A percentile compares a stretch with the other conserved stretches of the same genome.
These are phyloP conservation scores for Ailuropoda melanoleuca DNA, from an alignment of 2,113 vertebrate species.

Conservation along the genomic window DNA sequence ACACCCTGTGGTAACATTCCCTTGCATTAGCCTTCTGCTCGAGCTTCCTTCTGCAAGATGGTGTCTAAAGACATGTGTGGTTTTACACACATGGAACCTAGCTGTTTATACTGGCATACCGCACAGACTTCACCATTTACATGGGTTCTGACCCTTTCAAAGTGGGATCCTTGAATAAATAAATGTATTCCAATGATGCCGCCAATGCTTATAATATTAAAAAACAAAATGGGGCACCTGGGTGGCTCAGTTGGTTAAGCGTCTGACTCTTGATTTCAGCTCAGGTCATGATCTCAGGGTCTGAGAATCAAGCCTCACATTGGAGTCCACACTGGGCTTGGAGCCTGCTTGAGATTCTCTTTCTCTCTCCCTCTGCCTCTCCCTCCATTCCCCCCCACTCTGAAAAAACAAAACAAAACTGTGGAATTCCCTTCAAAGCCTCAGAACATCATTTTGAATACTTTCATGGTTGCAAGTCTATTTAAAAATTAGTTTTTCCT, in stretches of 20 bases:
- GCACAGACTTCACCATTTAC: neutral
- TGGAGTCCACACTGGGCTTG: neutral
- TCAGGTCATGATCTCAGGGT: neutral
- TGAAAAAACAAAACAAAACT: neutral
- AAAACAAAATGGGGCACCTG: neutral
- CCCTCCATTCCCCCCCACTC: neutral
- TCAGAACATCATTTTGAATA: constrained; percentile 23
- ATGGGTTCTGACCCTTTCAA: constrained; percentile 24
- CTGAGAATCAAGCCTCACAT: neutral
- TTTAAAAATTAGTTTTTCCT: constrained; percentile 35
- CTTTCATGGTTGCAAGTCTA: neutral
- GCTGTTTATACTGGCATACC: neutral
- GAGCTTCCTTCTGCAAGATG: neutral
- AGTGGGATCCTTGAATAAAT: constrained; percentile 13
- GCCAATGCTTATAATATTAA: neutral
- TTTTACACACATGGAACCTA: neutral
- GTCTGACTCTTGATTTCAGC: neutral
- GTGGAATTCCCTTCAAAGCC: constrained; percentile 8
- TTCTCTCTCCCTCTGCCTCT: neutral
- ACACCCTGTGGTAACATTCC: neutral
- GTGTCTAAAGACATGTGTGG: neutral
- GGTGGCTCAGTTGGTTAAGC: neutral
- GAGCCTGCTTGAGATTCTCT: neutral
- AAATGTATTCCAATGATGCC: neutral
- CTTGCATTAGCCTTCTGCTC: neutral